Evolutionary conservation across 2,113 vertebrate genomes (phyloP).

Genomic region (Ramphastos sulfuratus): DNA sequence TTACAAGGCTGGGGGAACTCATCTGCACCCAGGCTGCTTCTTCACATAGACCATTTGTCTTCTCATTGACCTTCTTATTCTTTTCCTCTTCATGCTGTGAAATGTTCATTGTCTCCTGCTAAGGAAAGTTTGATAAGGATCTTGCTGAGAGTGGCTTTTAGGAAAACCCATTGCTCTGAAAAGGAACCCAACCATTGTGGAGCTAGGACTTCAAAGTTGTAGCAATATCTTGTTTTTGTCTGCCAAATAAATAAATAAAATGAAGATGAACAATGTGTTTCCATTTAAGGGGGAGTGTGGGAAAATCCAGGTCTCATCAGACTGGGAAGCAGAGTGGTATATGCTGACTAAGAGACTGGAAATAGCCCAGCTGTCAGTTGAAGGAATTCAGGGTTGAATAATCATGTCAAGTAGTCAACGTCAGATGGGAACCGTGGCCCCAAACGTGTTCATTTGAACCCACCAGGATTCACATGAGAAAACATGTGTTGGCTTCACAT

Average conservation of each 20-base stretch:
- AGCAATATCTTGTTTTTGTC: conserved; percentile 66
- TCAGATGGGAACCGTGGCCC: neutral
- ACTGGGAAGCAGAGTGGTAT: neutral
- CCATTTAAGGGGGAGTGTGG: conserved; percentile 70
- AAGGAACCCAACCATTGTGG: conserved; percentile 67
- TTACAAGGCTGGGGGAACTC: conserved; percentile 2
- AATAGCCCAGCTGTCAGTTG: conserved; percentile 6
- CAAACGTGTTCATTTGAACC: conserved; percentile 20
- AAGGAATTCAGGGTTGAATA: conserved; percentile 51
- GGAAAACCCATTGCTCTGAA: conserved; percentile 65
- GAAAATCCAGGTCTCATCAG: conserved; percentile 72
- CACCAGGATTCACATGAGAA: neutral
- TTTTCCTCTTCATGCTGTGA: conserved; percentile 58
- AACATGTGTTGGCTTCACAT: neutral
- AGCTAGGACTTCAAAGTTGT: conserved; percentile 69
- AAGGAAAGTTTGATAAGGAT: conserved; percentile 73
- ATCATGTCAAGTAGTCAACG: neutral
- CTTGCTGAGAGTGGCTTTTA: conserved; percentile 65
- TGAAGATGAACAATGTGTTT: conserved; percentile 74
- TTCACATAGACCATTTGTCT: conserved; percentile 2
- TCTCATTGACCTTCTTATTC: neutral
- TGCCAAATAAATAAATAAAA: conserved; percentile 70
- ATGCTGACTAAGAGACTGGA: conserved; percentile 54
- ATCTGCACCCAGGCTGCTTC: conserved; percentile 9
- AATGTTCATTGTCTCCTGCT: conserved; percentile 68